Conservation (phyloP, 2,888 invertebrate species). For the Brenthis hecate region DNA sequence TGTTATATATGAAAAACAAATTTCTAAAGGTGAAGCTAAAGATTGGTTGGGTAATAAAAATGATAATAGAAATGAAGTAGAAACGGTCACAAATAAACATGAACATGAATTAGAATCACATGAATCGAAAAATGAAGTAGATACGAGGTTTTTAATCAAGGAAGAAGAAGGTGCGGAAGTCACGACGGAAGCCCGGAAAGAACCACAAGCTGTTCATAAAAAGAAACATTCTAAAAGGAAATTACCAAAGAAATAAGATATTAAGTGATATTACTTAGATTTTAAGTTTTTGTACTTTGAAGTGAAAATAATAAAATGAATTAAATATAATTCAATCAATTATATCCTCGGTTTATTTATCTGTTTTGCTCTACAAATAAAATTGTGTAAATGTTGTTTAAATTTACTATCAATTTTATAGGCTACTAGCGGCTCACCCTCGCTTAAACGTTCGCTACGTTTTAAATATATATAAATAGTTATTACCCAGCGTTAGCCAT, state of each 20-base stretch:
- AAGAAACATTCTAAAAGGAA: constrained; percentile 35
- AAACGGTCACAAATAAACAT: not conserved
- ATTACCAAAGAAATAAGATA: constrained; percentile 21
- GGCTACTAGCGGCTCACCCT: no score
- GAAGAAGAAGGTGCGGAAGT: constrained; percentile 38
- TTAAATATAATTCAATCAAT: no score
- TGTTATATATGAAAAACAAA: constrained; percentile 71
- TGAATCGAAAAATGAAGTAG: constrained; percentile 21
- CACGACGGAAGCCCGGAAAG: constrained; percentile 32
- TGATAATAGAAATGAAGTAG: constrained; percentile 4
- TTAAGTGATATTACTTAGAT: not conserved
- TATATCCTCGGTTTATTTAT: no score
- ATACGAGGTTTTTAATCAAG: constrained; percentile 24
- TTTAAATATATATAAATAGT: no score
- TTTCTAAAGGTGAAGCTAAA: constrained; percentile 65
- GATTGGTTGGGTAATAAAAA: constrained; percentile 60
- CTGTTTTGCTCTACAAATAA: no score
- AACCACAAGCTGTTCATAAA: constrained; percentile 28
- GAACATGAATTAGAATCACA: constrained; percentile 27
- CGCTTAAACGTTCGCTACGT: no score
- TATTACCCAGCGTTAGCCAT: no score
- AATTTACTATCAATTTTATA: no score
- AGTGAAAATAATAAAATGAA: not conserved
- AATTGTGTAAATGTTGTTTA: no score
- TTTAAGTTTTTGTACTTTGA: constrained; percentile 12